These are phyloP conservation scores for Drosophila suboccidentalis DNA, from an alignment of 2,888 invertebrate genomes.

Conservation along the genomic window DNA sequence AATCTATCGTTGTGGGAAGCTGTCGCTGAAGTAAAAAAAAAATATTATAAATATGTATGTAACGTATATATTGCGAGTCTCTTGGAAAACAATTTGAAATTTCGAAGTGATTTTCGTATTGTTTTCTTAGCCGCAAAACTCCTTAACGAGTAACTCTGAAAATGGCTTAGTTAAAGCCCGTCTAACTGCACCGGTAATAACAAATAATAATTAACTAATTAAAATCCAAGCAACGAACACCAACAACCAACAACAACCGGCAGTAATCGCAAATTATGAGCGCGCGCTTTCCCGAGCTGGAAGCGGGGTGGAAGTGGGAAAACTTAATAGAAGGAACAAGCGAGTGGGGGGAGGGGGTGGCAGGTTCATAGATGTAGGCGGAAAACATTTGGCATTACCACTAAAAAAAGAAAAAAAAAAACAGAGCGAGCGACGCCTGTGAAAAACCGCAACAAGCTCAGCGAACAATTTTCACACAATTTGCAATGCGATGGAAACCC, in stretches of 20 bases:
- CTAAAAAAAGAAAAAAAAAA: constrained; percentile 15
- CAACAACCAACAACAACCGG: constrained; percentile 36
- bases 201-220: constrained; percentile 71
- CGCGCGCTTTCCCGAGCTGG: constrained; percentile 38
- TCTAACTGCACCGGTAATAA: constrained; percentile 50
- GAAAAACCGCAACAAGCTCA: constrained; percentile 57
- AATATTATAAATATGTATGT: no score
- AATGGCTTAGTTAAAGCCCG: constrained; percentile 30
- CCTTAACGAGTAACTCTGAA: constrained; percentile 25
- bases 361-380: constrained; percentile 11
- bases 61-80: background rate
- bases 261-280: constrained; percentile 65
- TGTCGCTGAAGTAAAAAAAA: constrained; percentile 1
- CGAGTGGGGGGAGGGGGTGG: background rate
- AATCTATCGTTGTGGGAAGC: constrained; percentile 8
- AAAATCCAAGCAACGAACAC: constrained; percentile 36
- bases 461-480: constrained; percentile 68
- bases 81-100: constrained; percentile 9
- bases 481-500: constrained; percentile 61
- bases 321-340: constrained; percentile 10
- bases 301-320: constrained; percentile 18
- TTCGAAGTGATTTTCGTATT: background rate
- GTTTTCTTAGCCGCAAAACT: constrained; percentile 2
- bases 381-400: constrained; percentile 52
- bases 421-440: constrained; percentile 43